Base-by-base conservation (phyloP, 2,888 invertebrate species). In the Acleris emargana region DNA sequence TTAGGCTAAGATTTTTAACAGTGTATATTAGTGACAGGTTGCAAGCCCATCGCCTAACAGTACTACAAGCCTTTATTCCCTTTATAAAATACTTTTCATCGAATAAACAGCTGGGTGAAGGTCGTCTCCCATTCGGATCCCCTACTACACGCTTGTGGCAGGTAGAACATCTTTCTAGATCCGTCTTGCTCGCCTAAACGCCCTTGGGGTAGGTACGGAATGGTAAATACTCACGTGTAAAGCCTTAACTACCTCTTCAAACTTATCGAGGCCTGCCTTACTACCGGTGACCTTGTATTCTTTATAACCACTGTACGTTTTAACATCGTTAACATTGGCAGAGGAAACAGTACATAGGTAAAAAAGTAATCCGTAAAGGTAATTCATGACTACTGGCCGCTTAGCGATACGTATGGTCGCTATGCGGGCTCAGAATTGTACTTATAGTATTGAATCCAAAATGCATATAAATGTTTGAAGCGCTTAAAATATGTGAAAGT, bases 261-360 rank as follows among this genome's bases (percentile, higher is more conserved):
- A 59, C 1, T 16, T n/a, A 55, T 64, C 59, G 2, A 64, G 59
- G 16, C 54, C 32, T 16, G 50, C 20, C 22, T 55, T 60, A 20
- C 43, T 50, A 5, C 64, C 64, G 5, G 17, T 60, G 5, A 64
- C 43, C 13, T 55, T 18, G 16, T 60, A 64, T 42, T 64, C 64
- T 32, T 55, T 59, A 16, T 60, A 60, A 5, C 54, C 59, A 13
- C 25, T 32, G 11, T 64, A 64, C 9, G 64, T 50, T 55, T 50
- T 64, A 3, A 64, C 54, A 45, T 60, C 42, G 16, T 42, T 32
- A 1, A 49, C 42, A 43, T 28, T 55, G 3, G 53, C 54, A 18
- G 18, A 28, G 5, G 20, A 59, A 17, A 17, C 64, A 7, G 38
- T 25, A 25, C 22, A 60, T 43, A 59, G 32, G 54, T 25, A 49